Conservation (phyloP, 2,113 vertebrate genomes). For the Serinus canaria region DNA sequence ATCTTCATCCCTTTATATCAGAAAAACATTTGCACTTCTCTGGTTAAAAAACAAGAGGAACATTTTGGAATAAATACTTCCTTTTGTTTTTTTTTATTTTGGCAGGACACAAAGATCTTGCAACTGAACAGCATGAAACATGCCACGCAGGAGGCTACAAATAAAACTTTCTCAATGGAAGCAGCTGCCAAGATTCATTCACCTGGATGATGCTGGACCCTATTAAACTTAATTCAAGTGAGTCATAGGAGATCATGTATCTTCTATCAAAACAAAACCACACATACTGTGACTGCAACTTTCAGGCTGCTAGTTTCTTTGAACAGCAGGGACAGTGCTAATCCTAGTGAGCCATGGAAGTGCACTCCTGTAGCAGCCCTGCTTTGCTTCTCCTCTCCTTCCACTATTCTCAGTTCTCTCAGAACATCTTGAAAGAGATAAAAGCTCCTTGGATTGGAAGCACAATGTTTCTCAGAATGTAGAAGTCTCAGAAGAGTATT, state of each 20-base stretch:
- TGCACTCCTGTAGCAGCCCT: background rate
- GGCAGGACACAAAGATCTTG: background rate
- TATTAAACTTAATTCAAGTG: background rate
- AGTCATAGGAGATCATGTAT: background rate
- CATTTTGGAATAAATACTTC: background rate
- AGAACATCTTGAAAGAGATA: background rate
- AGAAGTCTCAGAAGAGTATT: background rate
- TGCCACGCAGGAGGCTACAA: background rate
- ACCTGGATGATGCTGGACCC: background rate
- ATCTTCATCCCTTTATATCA: background rate
- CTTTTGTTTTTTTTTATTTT: background rate
- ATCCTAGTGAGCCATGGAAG: background rate
- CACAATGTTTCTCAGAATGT: background rate
- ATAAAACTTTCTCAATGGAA: background rate
- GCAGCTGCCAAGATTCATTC: background rate
- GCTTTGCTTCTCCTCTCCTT: background rate
- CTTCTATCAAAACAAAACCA: background rate
- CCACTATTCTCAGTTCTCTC: accelerated
- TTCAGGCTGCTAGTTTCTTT: background rate
- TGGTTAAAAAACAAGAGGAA: background rate
- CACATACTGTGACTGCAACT: background rate
- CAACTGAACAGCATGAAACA: background rate
- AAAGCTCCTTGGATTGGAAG: background rate
- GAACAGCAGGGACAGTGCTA: background rate
- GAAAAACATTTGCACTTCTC: background rate